phyloP scores from a whole-genome alignment of 30 jellyfish, hydroid and myxozoan species.

The Aurelia coerulea region DNA sequence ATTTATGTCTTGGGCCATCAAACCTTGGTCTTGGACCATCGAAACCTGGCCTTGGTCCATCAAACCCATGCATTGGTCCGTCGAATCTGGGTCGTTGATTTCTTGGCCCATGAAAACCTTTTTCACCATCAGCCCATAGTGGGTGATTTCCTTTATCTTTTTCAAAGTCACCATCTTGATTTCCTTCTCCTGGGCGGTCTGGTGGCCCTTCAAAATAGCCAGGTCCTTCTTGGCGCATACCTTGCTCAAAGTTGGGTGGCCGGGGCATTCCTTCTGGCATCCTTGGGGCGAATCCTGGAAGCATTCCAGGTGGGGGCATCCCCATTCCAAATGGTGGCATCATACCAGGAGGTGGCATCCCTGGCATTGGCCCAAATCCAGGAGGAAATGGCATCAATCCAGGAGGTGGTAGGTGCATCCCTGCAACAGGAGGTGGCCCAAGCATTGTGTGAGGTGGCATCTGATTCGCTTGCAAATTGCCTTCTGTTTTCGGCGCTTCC shows the following conservation, averaged over 20 bases:
- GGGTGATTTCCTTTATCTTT: constrained; percentile 11
- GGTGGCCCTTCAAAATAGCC: constrained; percentile 9
- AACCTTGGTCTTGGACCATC: constrained; percentile 6
- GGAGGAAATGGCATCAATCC: constrained; percentile 86
- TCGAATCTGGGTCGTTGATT: constrained; percentile 7
- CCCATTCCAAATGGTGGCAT: constrained; percentile 64
- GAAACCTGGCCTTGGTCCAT: constrained; percentile 20
- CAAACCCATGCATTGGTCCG: constrained; percentile 24
- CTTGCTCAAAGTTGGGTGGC: constrained; percentile 38
- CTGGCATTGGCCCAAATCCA: constrained; percentile 78
- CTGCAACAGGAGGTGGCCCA: constrained; percentile 84
- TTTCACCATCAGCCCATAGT: constrained; percentile 19
- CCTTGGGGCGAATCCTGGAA: constrained; percentile 51
- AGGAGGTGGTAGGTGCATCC: constrained; percentile 82
- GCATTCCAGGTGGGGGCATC: constrained; percentile 76
- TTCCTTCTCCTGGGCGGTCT: neutral
- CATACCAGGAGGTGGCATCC: constrained; percentile 78
- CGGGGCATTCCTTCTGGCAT: constrained; percentile 40
- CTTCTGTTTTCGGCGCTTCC: constrained; percentile 27
- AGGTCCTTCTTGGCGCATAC: constrained; percentile 30
- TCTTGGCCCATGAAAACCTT: constrained; percentile 30
- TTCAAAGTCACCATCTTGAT: constrained; percentile 20
- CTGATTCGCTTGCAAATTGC: constrained; percentile 11
- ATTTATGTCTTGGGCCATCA: constrained; percentile 28
- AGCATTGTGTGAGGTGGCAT: constrained; percentile 65